These are phyloP conservation scores for Pseudomyrmex cubaensis DNA, from an alignment of 1,140 invertebrate genomes.

Conservation along the genomic window DNA sequence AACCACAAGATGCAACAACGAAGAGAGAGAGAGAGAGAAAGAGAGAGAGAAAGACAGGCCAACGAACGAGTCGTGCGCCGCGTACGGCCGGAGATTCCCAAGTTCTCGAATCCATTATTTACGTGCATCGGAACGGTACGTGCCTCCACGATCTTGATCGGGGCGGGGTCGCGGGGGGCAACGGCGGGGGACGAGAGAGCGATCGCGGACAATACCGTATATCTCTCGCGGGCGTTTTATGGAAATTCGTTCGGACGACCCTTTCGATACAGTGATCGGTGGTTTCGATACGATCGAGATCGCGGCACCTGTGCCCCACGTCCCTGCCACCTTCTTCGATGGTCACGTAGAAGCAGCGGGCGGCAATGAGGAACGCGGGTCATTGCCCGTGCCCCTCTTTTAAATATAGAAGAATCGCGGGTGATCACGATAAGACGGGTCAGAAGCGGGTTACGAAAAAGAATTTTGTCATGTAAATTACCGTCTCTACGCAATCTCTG, in stretches of 20 bases:
- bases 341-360: conserved; percentile 34
- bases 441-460: conserved; percentile 79
- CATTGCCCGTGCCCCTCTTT: conserved; percentile 81
- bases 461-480: conserved; percentile 85
- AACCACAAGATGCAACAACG: conserved; percentile 5
- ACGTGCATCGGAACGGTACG: conserved; percentile 72
- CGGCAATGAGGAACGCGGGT: conserved; percentile 72
- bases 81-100: conserved; percentile 30
- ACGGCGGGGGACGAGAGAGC: conserved; percentile 44
- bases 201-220: conserved; percentile 73
- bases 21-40: not conserved
- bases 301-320: conserved; percentile 82
- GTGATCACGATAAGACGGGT: conserved; percentile 82
- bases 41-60: not conserved
- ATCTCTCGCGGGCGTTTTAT: conserved; percentile 73
- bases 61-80: conserved; percentile 45
- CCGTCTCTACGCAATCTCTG: conserved; percentile 75
- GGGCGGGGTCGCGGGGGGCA: conserved; percentile 60
- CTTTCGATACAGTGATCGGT: conserved; percentile 82
- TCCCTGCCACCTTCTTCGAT: conserved; percentile 62
- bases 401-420: conserved; percentile 84
- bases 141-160: conserved; percentile 79
- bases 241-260: conserved; percentile 69
- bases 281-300: conserved; percentile 80
- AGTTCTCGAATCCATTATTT: conserved; percentile 80